A percentile compares a stretch with the other conserved stretches of the same genome.
Evolutionary conservation across 2,113 vertebrate genomes (phyloP).

Genomic region (Xiphophorus maculatus): DNA sequence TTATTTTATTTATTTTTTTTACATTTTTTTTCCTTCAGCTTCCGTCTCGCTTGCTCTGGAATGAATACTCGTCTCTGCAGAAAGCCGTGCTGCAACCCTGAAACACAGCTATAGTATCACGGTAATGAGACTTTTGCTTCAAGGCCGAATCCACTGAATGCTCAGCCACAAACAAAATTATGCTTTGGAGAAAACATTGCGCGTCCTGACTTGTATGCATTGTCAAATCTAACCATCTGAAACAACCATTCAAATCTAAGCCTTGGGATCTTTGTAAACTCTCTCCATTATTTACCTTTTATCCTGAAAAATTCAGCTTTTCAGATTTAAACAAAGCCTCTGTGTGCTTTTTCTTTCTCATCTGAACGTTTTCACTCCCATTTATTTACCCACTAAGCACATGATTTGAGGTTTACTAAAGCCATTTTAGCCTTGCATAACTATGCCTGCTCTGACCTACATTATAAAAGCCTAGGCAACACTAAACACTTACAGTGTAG

Average conservation of each 20-base stretch:
- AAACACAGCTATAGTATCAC: background rate
- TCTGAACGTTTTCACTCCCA: background rate
- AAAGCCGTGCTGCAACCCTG: background rate
- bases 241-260: background rate
- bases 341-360: background rate
- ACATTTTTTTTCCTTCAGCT: too few species aligned
- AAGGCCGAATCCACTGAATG: too few species aligned
- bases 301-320: background rate
- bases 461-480: background rate
- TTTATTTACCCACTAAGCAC: background rate
- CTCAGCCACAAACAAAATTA: too few species aligned
- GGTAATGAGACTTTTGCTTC: too few species aligned
- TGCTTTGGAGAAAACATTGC: too few species aligned
- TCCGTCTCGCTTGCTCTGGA: too few species aligned
- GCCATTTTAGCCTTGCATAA: constrained; percentile 9
- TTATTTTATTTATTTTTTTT: too few species aligned
- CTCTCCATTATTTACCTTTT: too few species aligned
- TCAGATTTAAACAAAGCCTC: background rate
- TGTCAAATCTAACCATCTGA: background rate
- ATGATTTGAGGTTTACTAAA: background rate
- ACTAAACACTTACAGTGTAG: background rate
- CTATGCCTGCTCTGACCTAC: constrained; percentile 10
- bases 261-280: background rate
- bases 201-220: too few species aligned
- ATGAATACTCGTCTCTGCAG: too few species aligned